Percentiles rank a stretch among this genome's conserved stretches.
Conservation (phyloP, 1,140 invertebrate genomes). For the Diabrotica virgifera region DNA sequence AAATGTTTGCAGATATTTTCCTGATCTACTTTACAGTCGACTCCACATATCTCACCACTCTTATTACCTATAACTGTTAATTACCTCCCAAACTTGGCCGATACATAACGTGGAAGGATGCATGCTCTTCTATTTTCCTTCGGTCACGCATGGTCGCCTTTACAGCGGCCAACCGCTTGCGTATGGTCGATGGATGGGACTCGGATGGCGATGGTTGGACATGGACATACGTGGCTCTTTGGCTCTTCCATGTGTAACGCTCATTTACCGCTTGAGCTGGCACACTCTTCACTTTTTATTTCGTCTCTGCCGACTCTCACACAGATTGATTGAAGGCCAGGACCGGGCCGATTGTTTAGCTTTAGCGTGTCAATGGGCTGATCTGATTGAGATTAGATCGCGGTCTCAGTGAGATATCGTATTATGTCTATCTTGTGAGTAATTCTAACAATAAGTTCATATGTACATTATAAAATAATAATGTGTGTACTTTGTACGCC, state of each 20-base stretch:
- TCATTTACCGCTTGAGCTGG: slow-evolving; percentile 22
- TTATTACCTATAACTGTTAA: too few relatives aligned
- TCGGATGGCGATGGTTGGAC: background rate
- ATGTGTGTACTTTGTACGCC: too few relatives aligned
- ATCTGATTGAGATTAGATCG: too few relatives aligned
- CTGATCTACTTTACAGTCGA: too few relatives aligned
- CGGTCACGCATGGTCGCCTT: background rate
- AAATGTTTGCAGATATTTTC: too few relatives aligned
- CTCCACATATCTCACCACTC: too few relatives aligned
- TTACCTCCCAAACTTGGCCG: too few relatives aligned
- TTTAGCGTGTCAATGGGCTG: too few relatives aligned
- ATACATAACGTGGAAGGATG: background rate
- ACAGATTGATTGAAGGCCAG: background rate
- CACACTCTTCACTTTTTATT: slow-evolving; percentile 5
- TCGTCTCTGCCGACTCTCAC: background rate
- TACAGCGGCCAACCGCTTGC: background rate
- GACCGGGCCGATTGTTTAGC: background rate
- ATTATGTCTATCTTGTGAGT: too few relatives aligned
- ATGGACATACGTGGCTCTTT: slow-evolving; percentile 4
- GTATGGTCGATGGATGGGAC: background rate
- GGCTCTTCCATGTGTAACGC: slow-evolving; percentile 22
- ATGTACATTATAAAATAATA: too few relatives aligned
- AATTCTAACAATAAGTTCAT: too few relatives aligned
- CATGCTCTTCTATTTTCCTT: background rate
- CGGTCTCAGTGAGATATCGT: too few relatives aligned